Evolutionary conservation across 1,140 invertebrate genomes (phyloP).

Genomic region (Gryon sp.): DNA sequence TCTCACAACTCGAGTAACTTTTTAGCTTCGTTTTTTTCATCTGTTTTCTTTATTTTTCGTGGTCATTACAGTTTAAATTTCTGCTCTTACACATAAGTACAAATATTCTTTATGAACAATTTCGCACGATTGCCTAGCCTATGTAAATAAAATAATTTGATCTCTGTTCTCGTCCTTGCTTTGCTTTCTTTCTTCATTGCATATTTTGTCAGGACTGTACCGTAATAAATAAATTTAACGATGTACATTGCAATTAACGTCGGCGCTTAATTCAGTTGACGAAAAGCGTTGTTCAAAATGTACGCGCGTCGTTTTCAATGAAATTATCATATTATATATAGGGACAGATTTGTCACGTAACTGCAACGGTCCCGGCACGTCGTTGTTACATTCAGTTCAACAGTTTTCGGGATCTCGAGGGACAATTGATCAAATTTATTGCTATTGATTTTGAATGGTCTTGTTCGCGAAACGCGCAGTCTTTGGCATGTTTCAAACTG

Average conservation of each 20-base stretch:
- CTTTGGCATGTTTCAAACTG: conserved; percentile 47
- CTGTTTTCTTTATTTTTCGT: too few species aligned
- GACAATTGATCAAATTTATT: conserved; percentile 57
- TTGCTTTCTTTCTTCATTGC: conserved; percentile 20
- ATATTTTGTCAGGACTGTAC: not conserved
- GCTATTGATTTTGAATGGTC: conserved; percentile 58
- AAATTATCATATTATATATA: conserved; percentile 48
- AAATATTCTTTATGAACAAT: conserved; percentile 35
- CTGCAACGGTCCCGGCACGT: conserved; percentile 5
- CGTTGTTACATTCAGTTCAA: conserved; percentile 47
- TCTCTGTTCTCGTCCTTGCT: conserved; percentile 27
- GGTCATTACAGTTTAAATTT: conserved; percentile 5
- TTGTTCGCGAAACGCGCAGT: conserved; percentile 43
- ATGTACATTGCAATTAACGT: conserved; percentile 12
- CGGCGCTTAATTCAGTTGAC: conserved; percentile 14
- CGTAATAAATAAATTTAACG: conserved; percentile 21
- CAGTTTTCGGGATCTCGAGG: conserved; percentile 33
- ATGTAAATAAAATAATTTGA: conserved; percentile 54
- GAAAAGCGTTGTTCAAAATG: conserved; percentile 22
- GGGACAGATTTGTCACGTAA: conserved; percentile 30
- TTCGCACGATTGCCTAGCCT: conserved; percentile 38
- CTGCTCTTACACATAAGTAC: conserved; percentile 29
- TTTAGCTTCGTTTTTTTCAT: not conserved
- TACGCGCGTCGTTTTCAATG: not conserved
- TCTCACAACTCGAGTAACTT: conserved; percentile 21